These are phyloP conservation scores for Hormaphis cornu DNA, from an alignment of 1,140 invertebrate species.

Conservation along the genomic window DNA sequence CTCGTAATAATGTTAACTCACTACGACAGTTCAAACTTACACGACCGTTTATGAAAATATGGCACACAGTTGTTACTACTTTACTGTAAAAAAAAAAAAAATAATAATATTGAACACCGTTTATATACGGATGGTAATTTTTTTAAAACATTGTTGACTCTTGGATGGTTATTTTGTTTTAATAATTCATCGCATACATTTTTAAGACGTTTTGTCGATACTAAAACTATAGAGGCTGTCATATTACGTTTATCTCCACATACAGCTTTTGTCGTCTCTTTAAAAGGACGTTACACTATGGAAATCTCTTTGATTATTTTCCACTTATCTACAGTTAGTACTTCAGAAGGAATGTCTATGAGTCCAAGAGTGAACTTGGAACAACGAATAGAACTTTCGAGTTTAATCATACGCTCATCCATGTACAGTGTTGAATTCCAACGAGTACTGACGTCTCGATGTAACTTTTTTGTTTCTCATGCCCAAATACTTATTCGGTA, in stretches of 20 bases:
- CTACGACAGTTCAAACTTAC: too few relatives aligned
- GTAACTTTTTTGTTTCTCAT: not conserved
- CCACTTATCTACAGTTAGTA: not conserved
- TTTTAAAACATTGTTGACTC: not conserved
- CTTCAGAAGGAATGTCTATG: not conserved
- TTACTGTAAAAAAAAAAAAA: too few relatives aligned
- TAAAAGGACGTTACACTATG: not conserved
- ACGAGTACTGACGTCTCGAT: not conserved
- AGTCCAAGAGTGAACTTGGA: not conserved
- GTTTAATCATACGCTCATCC: not conserved
- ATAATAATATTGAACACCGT: too few relatives aligned
- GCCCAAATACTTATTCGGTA: not conserved
- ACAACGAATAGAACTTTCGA: not conserved
- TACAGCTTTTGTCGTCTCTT: not conserved
- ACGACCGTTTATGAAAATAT: too few relatives aligned
- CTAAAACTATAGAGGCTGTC: not conserved
- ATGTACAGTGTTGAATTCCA: not conserved
- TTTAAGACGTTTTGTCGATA: not conserved
- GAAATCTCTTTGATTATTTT: not conserved
- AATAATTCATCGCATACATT: not conserved
- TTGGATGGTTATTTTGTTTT: not conserved
- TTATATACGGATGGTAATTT: not conserved
- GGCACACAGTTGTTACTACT: too few relatives aligned
- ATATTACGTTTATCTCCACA: constrained; percentile 4
- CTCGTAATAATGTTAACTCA: too few relatives aligned